A percentile compares a stretch with the other conserved stretches of the same genome.
Evolutionary conservation across 1,140 invertebrate species (phyloP).

Genomic region (Euschistus heros): DNA sequence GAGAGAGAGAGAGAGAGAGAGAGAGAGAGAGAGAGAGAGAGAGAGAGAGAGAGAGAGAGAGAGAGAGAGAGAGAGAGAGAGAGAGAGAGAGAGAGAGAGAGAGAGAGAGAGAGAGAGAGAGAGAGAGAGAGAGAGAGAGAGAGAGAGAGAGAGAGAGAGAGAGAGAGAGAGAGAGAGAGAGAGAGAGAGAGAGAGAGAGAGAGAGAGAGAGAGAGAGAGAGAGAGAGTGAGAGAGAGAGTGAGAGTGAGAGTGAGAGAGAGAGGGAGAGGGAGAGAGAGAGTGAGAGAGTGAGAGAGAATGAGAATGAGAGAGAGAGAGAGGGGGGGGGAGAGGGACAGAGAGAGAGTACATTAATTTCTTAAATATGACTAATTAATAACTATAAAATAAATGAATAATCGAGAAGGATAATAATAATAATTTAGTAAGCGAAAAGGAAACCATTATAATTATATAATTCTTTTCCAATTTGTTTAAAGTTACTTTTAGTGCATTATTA

Average conservation of each 20-base stretch:
- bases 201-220: slow-evolving; percentile 19
- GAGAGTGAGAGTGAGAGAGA: slow-evolving; percentile 22
- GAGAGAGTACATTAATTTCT: no score
- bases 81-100: background rate
- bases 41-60: slow-evolving; percentile 9
- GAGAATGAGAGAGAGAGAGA: slow-evolving; percentile 12
- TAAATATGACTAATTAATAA: no score
- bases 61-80: slow-evolving; percentile 7
- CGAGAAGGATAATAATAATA: no score
- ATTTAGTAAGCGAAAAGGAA: no score
- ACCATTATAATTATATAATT: no score
- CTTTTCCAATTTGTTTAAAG: no score
- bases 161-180: background rate
- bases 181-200: slow-evolving; percentile 21
- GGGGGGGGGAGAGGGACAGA: background rate
- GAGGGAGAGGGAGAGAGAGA: slow-evolving; percentile 20
- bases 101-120: slow-evolving; percentile 15
- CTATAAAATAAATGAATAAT: no score
- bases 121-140: slow-evolving; percentile 15
- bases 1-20: slow-evolving; percentile 26
- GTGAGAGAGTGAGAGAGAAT: slow-evolving; percentile 7
- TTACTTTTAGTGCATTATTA: no score
- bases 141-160: slow-evolving; percentile 9
- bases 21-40: slow-evolving; percentile 14
- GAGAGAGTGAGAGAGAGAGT: slow-evolving; percentile 14